Percentiles rank a stretch among this genome's conserved stretches.
These are phyloP conservation scores for Lethocerus indicus DNA, from an alignment of 1,140 invertebrate species.

Conservation along the genomic window DNA sequence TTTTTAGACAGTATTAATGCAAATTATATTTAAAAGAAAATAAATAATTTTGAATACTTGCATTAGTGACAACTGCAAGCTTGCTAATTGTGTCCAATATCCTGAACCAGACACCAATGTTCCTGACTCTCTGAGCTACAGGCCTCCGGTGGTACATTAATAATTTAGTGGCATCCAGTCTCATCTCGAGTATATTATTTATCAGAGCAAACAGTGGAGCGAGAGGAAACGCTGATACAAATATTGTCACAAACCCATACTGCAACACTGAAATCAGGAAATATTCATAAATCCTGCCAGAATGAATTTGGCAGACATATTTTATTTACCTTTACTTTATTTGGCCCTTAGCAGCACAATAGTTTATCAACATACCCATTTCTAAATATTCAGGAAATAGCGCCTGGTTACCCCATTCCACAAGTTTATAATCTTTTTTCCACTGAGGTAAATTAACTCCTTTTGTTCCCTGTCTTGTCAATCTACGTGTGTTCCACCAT, in stretches of 20 bases:
- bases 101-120: conserved; percentile 84
- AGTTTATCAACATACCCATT: conserved; percentile 54
- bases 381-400: conserved; percentile 96
- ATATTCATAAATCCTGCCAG: not conserved
- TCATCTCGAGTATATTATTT: conserved; percentile 80
- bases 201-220: conserved; percentile 77
- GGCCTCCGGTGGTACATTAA: conserved; percentile 43
- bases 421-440: conserved; percentile 80
- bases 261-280: conserved; percentile 52
- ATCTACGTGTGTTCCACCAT: conserved; percentile 20
- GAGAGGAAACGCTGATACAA: conserved; percentile 77
- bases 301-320: not conserved
- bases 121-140: conserved; percentile 62
- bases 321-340: too few species aligned
- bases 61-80: conserved; percentile 87
- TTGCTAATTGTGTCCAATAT: conserved; percentile 81
- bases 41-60: conserved; percentile 30
- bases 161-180: conserved; percentile 74
- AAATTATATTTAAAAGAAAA: not conserved
- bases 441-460: conserved; percentile 35
- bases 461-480: conserved; percentile 20
- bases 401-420: conserved; percentile 75
- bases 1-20: too few species aligned
- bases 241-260: conserved; percentile 81
- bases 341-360: too few species aligned